Percentiles rank a stretch among this genome's conserved stretches.
Conservation (phyloP, 2,888 invertebrate genomes). For the Napeogenes inachia region DNA sequence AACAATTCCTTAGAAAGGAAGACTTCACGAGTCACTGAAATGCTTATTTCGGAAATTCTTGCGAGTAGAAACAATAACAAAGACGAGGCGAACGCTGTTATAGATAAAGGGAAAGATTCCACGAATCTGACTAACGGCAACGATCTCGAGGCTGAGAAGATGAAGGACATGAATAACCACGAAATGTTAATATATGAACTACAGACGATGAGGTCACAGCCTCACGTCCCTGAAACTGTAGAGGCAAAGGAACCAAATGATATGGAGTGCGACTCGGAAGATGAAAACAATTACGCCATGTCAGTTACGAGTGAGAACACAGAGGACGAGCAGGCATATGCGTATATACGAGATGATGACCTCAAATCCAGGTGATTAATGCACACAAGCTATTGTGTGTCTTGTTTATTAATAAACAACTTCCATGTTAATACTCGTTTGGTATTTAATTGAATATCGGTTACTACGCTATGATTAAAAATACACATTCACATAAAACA, state of each 20-base stretch:
- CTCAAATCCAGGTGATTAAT: constrained; percentile 67
- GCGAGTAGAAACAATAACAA: constrained; percentile 72
- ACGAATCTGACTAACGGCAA: constrained; percentile 50
- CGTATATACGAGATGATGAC: constrained; percentile 69
- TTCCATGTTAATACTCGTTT: no score
- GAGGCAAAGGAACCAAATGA: constrained; percentile 46
- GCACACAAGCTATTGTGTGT: background rate
- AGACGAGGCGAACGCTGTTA: constrained; percentile 64
- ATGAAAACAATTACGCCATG: constrained; percentile 62
- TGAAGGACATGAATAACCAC: constrained; percentile 78
- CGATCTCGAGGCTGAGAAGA: constrained; percentile 52
- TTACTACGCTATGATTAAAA: no score
- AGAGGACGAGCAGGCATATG: constrained; percentile 69
- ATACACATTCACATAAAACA: no score
- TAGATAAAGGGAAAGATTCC: constrained; percentile 68
- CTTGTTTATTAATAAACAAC: no score
- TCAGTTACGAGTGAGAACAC: constrained; percentile 59
- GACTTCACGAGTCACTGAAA: constrained; percentile 70
- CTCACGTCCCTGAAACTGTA: constrained; percentile 54
- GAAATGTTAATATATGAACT: constrained; percentile 84
- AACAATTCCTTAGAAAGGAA: constrained; percentile 68
- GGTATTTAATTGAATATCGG: no score
- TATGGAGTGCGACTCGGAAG: constrained; percentile 60
- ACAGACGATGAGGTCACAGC: constrained; percentile 80
- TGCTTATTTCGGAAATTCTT: constrained; percentile 73